A percentile compares a stretch with the other conserved stretches of the same genome.
Evolutionary conservation across 2,888 invertebrate species (phyloP).

Genomic region (Choreutis nemorana): DNA sequence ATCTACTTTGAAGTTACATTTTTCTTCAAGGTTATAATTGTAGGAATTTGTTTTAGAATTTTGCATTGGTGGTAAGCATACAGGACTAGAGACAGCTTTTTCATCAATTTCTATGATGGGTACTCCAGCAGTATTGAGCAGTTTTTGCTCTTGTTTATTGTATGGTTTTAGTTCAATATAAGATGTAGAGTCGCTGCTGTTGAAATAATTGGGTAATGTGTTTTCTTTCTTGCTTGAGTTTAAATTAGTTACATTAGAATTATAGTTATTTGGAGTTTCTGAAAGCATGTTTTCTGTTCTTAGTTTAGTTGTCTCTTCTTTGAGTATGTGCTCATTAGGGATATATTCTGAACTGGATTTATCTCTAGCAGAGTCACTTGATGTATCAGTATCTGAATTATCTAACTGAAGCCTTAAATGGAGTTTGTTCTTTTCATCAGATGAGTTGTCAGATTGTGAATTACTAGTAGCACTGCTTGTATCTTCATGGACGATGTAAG

Average conservation of each 20-base stretch:
- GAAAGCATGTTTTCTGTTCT: constrained; percentile 13
- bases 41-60: background rate
- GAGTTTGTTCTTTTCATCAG: constrained; percentile 53
- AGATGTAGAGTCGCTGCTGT: constrained; percentile 52
- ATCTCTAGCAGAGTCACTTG: constrained; percentile 46
- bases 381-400: constrained; percentile 57
- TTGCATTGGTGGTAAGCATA: background rate
- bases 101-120: constrained; percentile 21
- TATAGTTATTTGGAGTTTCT: constrained; percentile 10
- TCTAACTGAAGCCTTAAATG: constrained; percentile 45
- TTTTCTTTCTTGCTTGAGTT: too few relatives aligned
- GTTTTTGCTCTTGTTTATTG: constrained; percentile 31
- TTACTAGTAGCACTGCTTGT: constrained; percentile 42
- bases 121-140: constrained; percentile 36
- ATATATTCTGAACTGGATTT: constrained; percentile 54
- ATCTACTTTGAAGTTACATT: too few relatives aligned
- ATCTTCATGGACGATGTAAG: constrained; percentile 54
- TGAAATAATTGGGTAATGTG: too few relatives aligned
- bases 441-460: constrained; percentile 52
- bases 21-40: too few relatives aligned
- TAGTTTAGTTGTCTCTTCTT: constrained; percentile 6
- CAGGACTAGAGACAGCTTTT: constrained; percentile 4
- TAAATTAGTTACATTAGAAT: constrained; percentile 11
- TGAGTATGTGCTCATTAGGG: constrained; percentile 38
- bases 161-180: constrained; percentile 48